phyloP scores from a whole-genome alignment of 1,140 invertebrate species.

The Philotrypesis tridentata region DNA sequence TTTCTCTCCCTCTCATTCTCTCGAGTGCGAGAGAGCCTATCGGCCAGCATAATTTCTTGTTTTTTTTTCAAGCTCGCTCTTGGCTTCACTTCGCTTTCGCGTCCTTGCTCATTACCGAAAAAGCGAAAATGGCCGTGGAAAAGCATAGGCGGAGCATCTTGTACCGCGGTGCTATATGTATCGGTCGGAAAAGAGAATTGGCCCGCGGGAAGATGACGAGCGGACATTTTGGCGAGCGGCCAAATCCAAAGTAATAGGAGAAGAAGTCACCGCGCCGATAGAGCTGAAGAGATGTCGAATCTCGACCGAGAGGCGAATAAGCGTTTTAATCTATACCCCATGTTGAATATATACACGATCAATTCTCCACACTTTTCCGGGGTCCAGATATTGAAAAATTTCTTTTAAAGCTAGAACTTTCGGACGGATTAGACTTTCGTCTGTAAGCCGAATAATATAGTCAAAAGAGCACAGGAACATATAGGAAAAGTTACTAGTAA shows the following conservation, averaged over 20 bases:
- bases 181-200: not conserved
- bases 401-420: too few species aligned
- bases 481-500: too few species aligned
- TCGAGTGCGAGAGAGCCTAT: conserved; percentile 29
- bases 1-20: too few species aligned
- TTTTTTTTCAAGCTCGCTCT: conserved; percentile 1
- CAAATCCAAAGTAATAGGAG: conserved; percentile 38
- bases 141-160: not conserved
- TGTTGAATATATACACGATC: too few species aligned
- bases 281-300: too few species aligned
- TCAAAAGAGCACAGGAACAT: too few species aligned
- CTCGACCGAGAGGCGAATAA: not conserved
- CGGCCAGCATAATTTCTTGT: conserved; percentile 28
- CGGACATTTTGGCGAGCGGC: conserved; percentile 29
- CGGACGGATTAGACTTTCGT: too few species aligned
- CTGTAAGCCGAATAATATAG: too few species aligned
- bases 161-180: not conserved
- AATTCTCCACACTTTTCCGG: too few species aligned
- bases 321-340: conserved; percentile 49
- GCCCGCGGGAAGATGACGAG: conserved; percentile 18
- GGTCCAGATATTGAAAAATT: too few species aligned
- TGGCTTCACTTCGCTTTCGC: not conserved
- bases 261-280: not conserved
- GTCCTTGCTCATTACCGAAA: not conserved
- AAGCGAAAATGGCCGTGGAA: not conserved